These are phyloP conservation scores for Manis pentadactyla DNA, from an alignment of 2,797 vertebrate genomes.

Conservation along the genomic window DNA sequence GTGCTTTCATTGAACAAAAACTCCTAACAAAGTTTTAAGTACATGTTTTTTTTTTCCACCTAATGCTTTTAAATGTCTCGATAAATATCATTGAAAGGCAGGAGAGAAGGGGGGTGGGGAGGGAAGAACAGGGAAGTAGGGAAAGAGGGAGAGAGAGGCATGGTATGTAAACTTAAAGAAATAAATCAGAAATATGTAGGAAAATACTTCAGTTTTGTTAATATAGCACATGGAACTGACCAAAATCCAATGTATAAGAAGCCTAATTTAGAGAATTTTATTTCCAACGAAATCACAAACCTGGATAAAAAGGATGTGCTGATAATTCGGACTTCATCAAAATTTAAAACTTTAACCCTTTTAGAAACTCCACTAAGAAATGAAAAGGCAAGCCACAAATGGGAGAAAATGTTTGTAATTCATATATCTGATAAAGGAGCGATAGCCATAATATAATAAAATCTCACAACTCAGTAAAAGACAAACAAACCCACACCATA, in stretches of 20 bases:
- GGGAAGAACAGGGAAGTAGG: no score
- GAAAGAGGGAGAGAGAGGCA: background rate
- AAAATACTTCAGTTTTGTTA: background rate
- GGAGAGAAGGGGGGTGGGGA: background rate
- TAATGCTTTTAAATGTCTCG: background rate
- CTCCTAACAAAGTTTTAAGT: background rate
- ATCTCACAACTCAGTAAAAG: background rate
- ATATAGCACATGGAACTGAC: background rate
- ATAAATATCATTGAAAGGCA: background rate
- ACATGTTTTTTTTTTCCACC: background rate
- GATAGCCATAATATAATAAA: background rate
- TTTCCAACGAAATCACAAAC: background rate
- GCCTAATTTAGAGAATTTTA: background rate
- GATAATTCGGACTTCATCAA: background rate
- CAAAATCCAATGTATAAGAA: background rate
- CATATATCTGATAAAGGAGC: background rate
- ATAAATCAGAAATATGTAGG: background rate
- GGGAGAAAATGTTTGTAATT: background rate
- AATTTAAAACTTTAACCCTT: background rate
- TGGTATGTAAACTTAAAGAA: background rate
- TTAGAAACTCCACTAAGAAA: background rate
- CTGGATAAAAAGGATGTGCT: background rate
- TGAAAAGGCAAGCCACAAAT: background rate
- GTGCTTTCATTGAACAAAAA: background rate
- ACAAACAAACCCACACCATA: background rate